Evolutionary conservation across 2,113 vertebrate genomes (phyloP), one percentile per base, ranked within the genome.

Genomic region (Onychorhynchus coronatus): DNA sequence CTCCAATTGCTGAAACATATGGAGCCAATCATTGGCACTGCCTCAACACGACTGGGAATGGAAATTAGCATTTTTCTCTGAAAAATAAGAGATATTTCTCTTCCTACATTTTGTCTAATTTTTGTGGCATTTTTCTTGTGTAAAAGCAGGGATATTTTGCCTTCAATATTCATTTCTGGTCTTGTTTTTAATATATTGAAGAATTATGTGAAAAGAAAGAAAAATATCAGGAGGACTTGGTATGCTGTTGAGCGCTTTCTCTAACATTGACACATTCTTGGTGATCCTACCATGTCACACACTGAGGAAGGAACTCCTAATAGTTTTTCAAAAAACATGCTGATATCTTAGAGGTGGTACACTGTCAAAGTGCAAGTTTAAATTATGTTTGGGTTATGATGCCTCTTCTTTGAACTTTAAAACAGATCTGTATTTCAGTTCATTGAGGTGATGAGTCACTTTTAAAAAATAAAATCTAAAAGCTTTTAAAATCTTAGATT

Each of bases 11-110:
- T 80, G 92, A 93, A 97, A 90, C 89, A 92, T 95, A 91, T 95
- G 88, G 93, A 96, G 56, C 63, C 95, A 94, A 85, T 96, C 65
- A 77, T 49, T 94, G 90, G 81, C 83, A 66, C 37, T 81, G 81
- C 58, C 80, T 93, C 67, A 76, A 50, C 91, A 94, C 94, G 93
- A 96, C 93, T 93, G 92, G 91, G 75, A 93, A 89, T 93, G 88
- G 91, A 97, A 95, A 95, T 97, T 93, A 96, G 35, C 83, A 89
- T 97, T 95, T 96, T 77, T 87, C 52, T 92, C 73, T 91, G 86
- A 95, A 74, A 95, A 93, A 82, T 86, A 82, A 21, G 56, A 27
- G 49, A 50, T 72, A 23, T 85, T 65, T 93, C 55, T 92, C 76
- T 89, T 65, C 76, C 39, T 83, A 49, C 13, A 41, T 61, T 91